Evolutionary conservation across 2,113 vertebrate species (phyloP).

Genomic region (Macrotis lagotis): DNA sequence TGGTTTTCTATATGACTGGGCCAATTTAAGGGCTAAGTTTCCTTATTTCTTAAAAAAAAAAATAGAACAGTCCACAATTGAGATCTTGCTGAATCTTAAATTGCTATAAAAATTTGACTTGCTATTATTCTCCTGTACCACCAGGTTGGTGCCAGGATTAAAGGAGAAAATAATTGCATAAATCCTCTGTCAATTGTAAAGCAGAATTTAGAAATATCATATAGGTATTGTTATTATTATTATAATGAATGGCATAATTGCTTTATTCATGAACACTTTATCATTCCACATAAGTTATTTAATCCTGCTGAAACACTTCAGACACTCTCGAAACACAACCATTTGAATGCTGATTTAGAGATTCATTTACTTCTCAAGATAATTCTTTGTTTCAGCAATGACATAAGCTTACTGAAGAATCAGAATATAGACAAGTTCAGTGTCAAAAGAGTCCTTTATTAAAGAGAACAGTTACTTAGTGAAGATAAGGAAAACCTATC

Average conservation of each 20-base stretch:
- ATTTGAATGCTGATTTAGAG: not conserved
- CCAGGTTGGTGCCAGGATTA: not conserved
- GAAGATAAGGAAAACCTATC: not conserved
- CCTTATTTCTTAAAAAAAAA: not conserved
- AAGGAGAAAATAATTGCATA: not conserved
- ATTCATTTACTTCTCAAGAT: constrained; percentile 31
- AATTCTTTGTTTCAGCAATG: not conserved
- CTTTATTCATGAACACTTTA: constrained; percentile 9
- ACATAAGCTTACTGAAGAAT: not conserved
- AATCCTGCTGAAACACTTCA: constrained; percentile 30
- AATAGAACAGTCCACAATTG: not conserved
- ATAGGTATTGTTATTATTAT: too few species aligned
- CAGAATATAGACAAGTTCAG: not conserved
- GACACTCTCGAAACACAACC: not conserved
- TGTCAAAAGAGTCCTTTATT: constrained; percentile 15
- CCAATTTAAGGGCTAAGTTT: not conserved
- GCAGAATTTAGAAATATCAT: not conserved
- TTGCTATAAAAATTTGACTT: not conserved
- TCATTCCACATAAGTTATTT: constrained; percentile 27
- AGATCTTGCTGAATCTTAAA: not conserved
- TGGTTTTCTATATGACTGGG: not conserved
- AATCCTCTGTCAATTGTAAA: not conserved
- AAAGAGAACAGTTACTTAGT: not conserved
- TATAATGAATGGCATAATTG: too few species aligned
- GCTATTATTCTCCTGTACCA: not conserved